phyloP scores from a whole-genome alignment of 2,888 invertebrate species.

The Lepeophtheirus nordmannii region DNA sequence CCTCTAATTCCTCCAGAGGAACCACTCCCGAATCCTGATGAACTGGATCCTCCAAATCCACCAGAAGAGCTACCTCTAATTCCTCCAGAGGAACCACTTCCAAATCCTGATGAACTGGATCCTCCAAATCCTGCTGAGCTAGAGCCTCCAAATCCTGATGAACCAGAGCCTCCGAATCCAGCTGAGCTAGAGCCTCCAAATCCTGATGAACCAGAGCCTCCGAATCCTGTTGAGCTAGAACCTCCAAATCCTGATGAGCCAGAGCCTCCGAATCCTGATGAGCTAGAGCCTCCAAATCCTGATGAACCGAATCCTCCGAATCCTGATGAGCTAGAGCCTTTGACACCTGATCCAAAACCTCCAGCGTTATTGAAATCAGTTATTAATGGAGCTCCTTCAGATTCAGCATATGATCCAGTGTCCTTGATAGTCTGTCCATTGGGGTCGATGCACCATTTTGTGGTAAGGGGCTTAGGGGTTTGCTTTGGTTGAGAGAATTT shows the following conservation, averaged over 20 bases:
- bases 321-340: not conserved
- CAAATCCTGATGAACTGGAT: not conserved
- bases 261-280: not conserved
- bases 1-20: not conserved
- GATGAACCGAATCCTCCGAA: not conserved
- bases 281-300: not conserved
- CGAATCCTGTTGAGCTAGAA: not conserved
- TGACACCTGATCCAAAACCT: not conserved
- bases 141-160: not conserved
- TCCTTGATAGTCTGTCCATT: not conserved
- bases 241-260: not conserved
- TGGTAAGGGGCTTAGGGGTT: conserved; percentile 5
- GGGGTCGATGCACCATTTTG: conserved; percentile 22
- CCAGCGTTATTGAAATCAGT: not conserved
- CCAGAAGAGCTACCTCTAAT: too few species aligned
- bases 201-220: not conserved
- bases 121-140: not conserved
- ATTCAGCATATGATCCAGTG: not conserved
- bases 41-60: not conserved
- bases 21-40: not conserved
- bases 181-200: not conserved
- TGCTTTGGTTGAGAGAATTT: conserved; percentile 9
- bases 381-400: not conserved
- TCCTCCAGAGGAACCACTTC: too few species aligned
- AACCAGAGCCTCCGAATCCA: not conserved